phyloP scores from a whole-genome alignment of 2,797 vertebrate genomes.

The Pampus argenteus region DNA sequence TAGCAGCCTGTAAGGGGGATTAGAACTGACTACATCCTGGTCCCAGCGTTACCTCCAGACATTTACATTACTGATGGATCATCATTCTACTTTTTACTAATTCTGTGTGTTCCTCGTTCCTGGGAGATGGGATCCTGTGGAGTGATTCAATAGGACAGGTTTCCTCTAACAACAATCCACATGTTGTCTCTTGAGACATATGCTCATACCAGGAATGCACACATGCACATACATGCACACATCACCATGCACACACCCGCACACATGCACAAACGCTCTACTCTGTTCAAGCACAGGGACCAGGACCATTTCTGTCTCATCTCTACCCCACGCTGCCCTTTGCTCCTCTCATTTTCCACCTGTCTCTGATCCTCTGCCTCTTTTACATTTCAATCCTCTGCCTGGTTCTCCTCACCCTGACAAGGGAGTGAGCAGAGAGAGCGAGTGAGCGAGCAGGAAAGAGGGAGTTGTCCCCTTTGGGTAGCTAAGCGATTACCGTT shows the following conservation, averaged over 20 bases:
- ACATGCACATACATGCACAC: not conserved
- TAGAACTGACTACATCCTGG: conserved; percentile 26
- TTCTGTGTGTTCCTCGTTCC: conserved; percentile 37
- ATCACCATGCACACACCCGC: not conserved
- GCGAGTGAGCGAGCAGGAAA: conserved; percentile 34
- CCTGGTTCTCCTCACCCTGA: conserved; percentile 68
- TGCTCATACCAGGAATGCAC: conserved; percentile 30
- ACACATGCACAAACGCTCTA: conserved; percentile 15
- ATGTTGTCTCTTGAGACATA: conserved; percentile 30
- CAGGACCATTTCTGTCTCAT: conserved; percentile 60
- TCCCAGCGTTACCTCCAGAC: conserved; percentile 43
- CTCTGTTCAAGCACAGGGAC: conserved; percentile 16
- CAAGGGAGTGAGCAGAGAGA: conserved; percentile 48
- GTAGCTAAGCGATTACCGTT: conserved; percentile 80
- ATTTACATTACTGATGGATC: conserved; percentile 64
- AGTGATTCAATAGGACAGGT: conserved; percentile 54
- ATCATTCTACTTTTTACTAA: conserved; percentile 51
- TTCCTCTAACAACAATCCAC: conserved; percentile 41
- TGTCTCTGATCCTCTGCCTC: conserved; percentile 78
- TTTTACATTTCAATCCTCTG: conserved; percentile 81
- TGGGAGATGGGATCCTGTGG: conserved; percentile 32
- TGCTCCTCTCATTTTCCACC: conserved; percentile 77
- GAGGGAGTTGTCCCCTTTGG: conserved; percentile 77
- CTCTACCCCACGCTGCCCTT: conserved; percentile 69
- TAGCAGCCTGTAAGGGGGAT: conserved; percentile 32